Evolutionary conservation across 92 coral and sea anemone species (phyloP).

Genomic region (Isaurus tuberculatus): DNA sequence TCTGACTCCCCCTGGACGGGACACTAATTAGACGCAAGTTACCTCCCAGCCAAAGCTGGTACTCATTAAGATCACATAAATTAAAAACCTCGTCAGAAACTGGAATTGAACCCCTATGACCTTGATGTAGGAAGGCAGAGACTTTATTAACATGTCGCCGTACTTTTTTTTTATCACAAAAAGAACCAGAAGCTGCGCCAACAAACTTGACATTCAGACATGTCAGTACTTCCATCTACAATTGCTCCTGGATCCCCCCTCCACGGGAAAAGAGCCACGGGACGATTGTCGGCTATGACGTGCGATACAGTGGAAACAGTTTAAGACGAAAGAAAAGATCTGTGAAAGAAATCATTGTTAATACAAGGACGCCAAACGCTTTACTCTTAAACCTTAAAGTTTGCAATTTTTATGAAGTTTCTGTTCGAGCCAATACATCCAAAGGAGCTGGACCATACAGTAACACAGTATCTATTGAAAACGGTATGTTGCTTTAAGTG

Average conservation of each 20-base stretch:
- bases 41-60: too few relatives aligned
- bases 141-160: not conserved
- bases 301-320: not conserved
- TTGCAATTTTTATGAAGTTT: not conserved
- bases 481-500: slow-evolving; percentile 8
- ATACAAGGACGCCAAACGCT: not conserved
- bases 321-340: not conserved
- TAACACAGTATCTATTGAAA: not conserved
- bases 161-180: not conserved
- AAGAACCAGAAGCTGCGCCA: slow-evolving; percentile 26
- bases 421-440: not conserved
- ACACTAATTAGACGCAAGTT: too few relatives aligned
- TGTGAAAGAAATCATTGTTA: not conserved
- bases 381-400: not conserved
- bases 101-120: not conserved
- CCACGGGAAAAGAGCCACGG: slow-evolving; percentile 32
- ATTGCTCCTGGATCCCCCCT: slow-evolving; percentile 33
- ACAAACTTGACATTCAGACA: slow-evolving; percentile 9
- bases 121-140: not conserved
- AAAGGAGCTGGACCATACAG: slow-evolving; percentile 20
- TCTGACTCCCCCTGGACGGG: too few relatives aligned
- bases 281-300: not conserved
- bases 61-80: too few relatives aligned
- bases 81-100: too few relatives aligned
- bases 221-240: not conserved